Conservation (phyloP, 2,797 vertebrate genomes). For the Propithecus deckenii region DNA sequence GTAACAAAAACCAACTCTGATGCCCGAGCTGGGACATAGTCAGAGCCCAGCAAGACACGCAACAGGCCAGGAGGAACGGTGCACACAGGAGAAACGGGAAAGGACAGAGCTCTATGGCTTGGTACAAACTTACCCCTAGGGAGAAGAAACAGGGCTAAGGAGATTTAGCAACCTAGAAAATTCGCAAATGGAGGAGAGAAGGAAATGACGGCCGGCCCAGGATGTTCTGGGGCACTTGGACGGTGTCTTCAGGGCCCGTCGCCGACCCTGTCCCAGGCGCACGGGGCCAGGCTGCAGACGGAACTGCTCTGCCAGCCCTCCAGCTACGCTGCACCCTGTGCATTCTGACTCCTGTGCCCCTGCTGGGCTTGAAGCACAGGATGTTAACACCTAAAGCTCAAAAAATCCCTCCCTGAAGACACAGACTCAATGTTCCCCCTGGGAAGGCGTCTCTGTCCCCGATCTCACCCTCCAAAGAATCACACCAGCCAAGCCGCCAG, state of each 20-base stretch:
- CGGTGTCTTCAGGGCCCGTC: background rate
- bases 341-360: background rate
- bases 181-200: background rate
- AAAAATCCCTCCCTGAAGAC: background rate
- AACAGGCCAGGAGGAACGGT: background rate
- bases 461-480: background rate
- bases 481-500: too few relatives aligned
- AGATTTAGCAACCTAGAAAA: background rate
- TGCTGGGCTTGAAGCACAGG: background rate
- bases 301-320: background rate
- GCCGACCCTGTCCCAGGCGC: background rate
- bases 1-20: background rate
- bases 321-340: too few relatives aligned
- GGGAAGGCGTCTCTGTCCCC: background rate
- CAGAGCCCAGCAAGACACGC: background rate
- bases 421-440: background rate
- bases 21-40: background rate
- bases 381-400: background rate
- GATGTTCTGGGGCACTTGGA: background rate
- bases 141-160: background rate
- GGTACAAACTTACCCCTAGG: background rate
- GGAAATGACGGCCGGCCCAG: background rate
- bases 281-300: background rate
- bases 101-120: background rate
- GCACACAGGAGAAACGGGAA: background rate